phyloP scores from a whole-genome alignment of 2,888 invertebrate genomes.

The Horisme vitalbata region DNA sequence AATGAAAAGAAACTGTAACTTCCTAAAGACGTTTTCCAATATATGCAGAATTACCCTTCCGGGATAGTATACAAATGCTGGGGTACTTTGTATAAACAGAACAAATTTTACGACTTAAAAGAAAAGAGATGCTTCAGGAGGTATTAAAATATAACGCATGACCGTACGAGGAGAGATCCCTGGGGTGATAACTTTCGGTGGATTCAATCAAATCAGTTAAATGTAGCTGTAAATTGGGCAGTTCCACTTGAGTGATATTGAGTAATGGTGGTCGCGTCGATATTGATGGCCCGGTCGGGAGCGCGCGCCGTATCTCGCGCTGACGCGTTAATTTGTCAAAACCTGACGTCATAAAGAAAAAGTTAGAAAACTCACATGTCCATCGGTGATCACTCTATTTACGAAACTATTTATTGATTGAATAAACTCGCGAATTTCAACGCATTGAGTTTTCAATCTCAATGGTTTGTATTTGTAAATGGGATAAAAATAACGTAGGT shows the following conservation, averaged over 20 bases:
- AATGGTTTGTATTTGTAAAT: too few species aligned
- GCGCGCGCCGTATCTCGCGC: conserved; percentile 60
- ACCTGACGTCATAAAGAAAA: conserved; percentile 66
- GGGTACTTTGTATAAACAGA: background rate
- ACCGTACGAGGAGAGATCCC: conserved; percentile 40
- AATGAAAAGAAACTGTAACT: too few species aligned
- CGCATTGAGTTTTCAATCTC: conserved; percentile 2
- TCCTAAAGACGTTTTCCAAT: too few species aligned
- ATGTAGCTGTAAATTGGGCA: conserved; percentile 80
- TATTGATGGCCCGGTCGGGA: conserved; percentile 69
- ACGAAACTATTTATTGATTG: conserved; percentile 32
- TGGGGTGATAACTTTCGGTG: conserved; percentile 64
- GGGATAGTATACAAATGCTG: too few species aligned
- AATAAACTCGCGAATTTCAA: conserved; percentile 3
- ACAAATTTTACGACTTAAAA: conserved; percentile 3
- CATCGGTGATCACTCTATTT: conserved; percentile 25
- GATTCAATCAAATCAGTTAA: conserved; percentile 79
- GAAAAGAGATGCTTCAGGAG: conserved; percentile 4
- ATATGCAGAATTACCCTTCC: too few species aligned
- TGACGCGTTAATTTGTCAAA: conserved; percentile 76
- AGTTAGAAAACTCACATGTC: conserved; percentile 52
- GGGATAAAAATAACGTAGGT: too few species aligned
- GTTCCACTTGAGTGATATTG: conserved; percentile 78
- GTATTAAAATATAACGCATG: conserved; percentile 31
- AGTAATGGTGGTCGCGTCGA: conserved; percentile 70